Evolutionary conservation across 2,797 vertebrate species (phyloP).

Genomic region (Pangasius djambal): DNA sequence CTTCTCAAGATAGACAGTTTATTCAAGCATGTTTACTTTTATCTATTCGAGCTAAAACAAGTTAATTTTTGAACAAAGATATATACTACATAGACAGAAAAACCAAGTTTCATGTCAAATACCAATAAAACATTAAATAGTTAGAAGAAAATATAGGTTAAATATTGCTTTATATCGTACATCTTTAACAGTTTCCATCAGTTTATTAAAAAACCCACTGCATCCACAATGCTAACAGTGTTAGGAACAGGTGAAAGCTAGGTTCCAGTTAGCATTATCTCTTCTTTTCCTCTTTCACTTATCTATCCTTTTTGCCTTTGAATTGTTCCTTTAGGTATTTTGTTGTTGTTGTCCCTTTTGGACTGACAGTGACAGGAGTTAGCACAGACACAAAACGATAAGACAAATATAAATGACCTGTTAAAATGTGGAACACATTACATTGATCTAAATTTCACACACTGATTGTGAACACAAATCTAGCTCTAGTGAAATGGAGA

Average conservation of each 20-base stretch:
- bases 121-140: neutral
- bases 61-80: neutral
- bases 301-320: too few species aligned
- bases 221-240: neutral
- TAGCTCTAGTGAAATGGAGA: slow-evolving; percentile 39
- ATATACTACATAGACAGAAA: neutral
- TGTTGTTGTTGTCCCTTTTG: neutral
- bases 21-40: neutral
- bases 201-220: neutral
- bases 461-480: slow-evolving; percentile 23
- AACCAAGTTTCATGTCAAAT: neutral
- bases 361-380: slow-evolving; percentile 9
- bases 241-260: neutral
- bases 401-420: slow-evolving; percentile 12
- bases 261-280: neutral
- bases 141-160: neutral
- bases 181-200: neutral
- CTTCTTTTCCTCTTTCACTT: neutral
- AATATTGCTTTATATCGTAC: neutral
- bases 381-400: slow-evolving; percentile 28
- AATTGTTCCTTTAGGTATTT: neutral
- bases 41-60: neutral
- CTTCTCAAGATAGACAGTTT: neutral
- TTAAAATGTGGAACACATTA: neutral
- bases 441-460: neutral